Base-by-base conservation (phyloP, 64 coral and sea anemone genomes). In the Astreopora myriophthalma region DNA sequence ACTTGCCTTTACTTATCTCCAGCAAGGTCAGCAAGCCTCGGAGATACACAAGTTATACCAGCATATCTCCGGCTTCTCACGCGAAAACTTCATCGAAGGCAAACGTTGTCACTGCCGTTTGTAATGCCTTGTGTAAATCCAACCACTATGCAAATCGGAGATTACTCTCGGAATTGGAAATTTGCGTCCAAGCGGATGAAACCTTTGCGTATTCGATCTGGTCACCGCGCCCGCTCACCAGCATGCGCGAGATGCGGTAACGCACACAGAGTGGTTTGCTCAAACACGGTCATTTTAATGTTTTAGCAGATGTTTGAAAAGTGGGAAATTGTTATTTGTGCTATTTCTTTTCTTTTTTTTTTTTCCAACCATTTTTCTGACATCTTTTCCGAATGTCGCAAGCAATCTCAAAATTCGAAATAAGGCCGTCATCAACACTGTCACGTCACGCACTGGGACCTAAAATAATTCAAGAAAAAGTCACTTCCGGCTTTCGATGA, bases 1-100 rank as follows among this genome's bases (percentile, higher is more conserved):
- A 82, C 79, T 80, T 80, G 46, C 79, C 52, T 82, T 63, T 37
- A 10, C 70, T 73, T 37, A 63, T 25, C 52, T 63, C 48, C n/a
- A 52, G 16, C 30, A 82, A 14, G 55, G 30, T 82, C 79, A 78
- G 48, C 42, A 36, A 73, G 16, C 52, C 30, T 22, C 30, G 19
- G 37, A 14, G 13, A 70, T 33, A 70, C 31, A 20, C 17, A 33
- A n/a, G n/a, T n/a, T 34, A 24, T 29, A 80, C 51, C 2, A 8
- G 12, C 9, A 32, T 57, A 16, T 34, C 17, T 20, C 26, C 8
- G 31, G 31, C 77, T 23, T 30, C 32, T 35, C 37, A 0, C 22
- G 33, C 13, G 57, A 36, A 33, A 63, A 82, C 32, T 19, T 16
- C 49, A 60, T 52, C 49, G 28, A 2, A 55, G 49, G 34, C 26